Percentiles rank a stretch among this genome's conserved stretches.
These are phyloP conservation scores for Neomonachus schauinslandi DNA, from an alignment of 2,113 vertebrate species.

Conservation along the genomic window DNA sequence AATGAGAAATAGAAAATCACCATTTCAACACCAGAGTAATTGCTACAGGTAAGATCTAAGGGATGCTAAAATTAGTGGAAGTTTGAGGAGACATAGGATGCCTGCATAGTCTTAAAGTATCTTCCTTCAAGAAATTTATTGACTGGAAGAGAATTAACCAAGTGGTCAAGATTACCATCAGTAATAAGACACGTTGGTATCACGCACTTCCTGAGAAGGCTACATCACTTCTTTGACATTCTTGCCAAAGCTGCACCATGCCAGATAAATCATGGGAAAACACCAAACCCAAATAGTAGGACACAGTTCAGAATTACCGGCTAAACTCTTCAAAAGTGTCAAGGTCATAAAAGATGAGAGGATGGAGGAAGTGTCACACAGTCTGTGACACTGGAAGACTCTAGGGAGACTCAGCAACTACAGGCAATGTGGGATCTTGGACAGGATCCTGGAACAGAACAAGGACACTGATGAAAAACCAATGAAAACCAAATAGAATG, in stretches of 20 bases:
- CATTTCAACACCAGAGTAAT: no score
- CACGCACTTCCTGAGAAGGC: neutral
- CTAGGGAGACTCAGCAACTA: accelerated
- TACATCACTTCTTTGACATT: neutral
- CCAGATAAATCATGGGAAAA: neutral
- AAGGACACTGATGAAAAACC: neutral
- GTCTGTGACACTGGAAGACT: no score
- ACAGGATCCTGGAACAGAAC: neutral
- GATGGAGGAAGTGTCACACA: neutral
- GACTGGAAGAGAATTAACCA: neutral
- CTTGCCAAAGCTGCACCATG: neutral
- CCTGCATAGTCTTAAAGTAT: neutral
- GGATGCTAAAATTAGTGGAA: neutral
- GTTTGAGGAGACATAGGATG: neutral
- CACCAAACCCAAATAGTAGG: no score
- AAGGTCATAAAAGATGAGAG: neutral
- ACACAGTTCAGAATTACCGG: neutral
- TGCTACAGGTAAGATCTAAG: neutral
- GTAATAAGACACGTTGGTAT: accelerated
- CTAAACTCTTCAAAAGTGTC: neutral
- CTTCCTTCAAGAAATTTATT: neutral
- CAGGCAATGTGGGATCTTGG: neutral
- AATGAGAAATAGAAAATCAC: neutral
- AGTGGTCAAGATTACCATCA: accelerated
- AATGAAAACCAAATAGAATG: neutral